Evolutionary conservation across 2,888 invertebrate genomes (phyloP).

Genomic region (Augochlorella aurata): DNA sequence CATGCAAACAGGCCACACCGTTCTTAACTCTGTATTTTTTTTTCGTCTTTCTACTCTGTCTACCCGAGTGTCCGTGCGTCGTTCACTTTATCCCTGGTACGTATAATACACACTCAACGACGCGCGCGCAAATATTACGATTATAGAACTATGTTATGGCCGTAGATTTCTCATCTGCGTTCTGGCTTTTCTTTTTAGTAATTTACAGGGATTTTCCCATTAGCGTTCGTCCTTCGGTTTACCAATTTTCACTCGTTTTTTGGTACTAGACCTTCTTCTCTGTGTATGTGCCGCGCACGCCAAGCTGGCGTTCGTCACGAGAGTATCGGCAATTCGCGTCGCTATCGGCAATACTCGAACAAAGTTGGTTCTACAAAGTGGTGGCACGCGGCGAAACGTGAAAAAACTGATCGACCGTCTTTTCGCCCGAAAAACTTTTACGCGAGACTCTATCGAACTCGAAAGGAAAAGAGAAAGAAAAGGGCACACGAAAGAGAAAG

Average conservation of each 20-base stretch:
- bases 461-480: too few relatives aligned
- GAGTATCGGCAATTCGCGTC: too few relatives aligned
- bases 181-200: background rate
- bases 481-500: too few relatives aligned
- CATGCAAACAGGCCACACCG: background rate
- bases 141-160: slow-evolving; percentile 69
- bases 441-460: too few relatives aligned
- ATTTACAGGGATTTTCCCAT: background rate
- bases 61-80: background rate
- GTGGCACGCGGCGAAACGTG: too few relatives aligned
- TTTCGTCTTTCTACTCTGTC: background rate
- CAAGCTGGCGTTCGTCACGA: too few relatives aligned
- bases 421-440: too few relatives aligned
- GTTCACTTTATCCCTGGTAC: background rate
- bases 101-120: background rate
- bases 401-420: too few relatives aligned
- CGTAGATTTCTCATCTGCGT: slow-evolving; percentile 42
- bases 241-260: background rate
- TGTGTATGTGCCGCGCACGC: too few relatives aligned
- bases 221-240: background rate
- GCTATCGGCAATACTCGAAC: too few relatives aligned
- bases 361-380: too few relatives aligned
- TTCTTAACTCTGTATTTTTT: background rate
- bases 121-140: slow-evolving; percentile 36
- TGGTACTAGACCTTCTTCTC: background rate